Evolutionary conservation across 2,113 vertebrate species (phyloP).

Genomic region (Meleagris gallopavo): DNA sequence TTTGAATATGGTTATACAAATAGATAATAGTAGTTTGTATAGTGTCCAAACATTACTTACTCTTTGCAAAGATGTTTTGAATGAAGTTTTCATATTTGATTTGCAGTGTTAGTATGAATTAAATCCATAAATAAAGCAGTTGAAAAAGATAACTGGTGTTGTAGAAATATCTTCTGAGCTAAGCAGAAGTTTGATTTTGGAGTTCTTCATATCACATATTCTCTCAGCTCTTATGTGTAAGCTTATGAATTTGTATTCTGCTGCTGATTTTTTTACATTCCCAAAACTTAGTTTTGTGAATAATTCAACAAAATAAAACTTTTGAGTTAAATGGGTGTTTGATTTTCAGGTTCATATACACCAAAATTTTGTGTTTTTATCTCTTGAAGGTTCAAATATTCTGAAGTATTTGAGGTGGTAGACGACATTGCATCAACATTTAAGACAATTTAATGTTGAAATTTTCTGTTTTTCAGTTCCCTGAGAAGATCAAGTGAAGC

Average conservation of each 20-base stretch:
- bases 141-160: neutral
- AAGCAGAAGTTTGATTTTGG: neutral
- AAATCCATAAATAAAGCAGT: neutral
- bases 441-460: conserved; percentile 41
- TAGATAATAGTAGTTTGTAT: neutral
- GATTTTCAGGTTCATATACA: neutral
- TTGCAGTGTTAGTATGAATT: neutral
- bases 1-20: neutral
- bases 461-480: conserved; percentile 45
- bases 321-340: neutral
- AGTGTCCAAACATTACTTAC: neutral
- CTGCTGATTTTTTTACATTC: neutral
- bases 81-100: neutral
- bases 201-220: neutral
- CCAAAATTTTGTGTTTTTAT: conserved; percentile 19
- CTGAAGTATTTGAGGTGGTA: neutral
- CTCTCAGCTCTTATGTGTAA: neutral
- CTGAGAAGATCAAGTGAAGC: conserved; percentile 48
- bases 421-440: conserved; percentile 24
- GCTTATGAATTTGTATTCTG: neutral
- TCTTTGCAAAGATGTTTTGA: neutral
- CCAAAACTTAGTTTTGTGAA: neutral
- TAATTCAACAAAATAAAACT: neutral
- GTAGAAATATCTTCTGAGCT: neutral
- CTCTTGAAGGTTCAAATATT: neutral